Evolutionary conservation across 2,888 invertebrate species (phyloP), one percentile per base, ranked within the genome.

Genomic region (Orthonychiurus folsomi): DNA sequence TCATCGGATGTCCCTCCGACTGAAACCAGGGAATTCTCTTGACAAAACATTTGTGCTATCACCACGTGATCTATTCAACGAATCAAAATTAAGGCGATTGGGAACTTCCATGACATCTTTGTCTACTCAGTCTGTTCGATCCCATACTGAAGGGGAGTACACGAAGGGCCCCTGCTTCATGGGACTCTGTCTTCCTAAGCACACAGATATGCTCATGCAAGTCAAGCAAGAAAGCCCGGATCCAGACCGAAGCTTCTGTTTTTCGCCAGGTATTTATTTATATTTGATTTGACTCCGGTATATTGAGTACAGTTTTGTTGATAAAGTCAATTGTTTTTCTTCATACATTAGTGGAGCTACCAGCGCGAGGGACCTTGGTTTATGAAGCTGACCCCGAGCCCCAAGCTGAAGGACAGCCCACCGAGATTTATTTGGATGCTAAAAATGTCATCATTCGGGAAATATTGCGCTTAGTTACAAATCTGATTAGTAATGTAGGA

Each of bases 401-500:
- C 15, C 37, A 37, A 37, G 37, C 37, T 15, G 15, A 5, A 37
- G 37, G 5, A 37, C 37, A 37, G 37, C 5, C 37, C 5, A 15
- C 15, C 37, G 37, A 37, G 15, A 37, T n/a, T n/a, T n/a, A n/a
- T n/a, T n/a, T n/a, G n/a, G n/a, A n/a, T n/a, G n/a, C n/a, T n/a
- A n/a, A n/a, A n/a, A n/a, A n/a, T 20, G 9, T 23, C 52, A 50
- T 59, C 23, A 3, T 23, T 2, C 80, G 80, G 72, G 85, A 85
- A 73, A 83, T 90, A 61, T 76, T 90, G 66, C 83, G 84, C 68
- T 84, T 88, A 74, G 82, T 87, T 1, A 85, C 86, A 73, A 84
- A 86, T 66, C 79, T 91, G 74, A 84, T 87, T 47, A 89, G 89
- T 78, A 89, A 89, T 53, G 84, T 89, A 15, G 85, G 86, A 75